Conservation (phyloP, 2,888 invertebrate genomes). For the Neoitamus cyanurus region DNA sequence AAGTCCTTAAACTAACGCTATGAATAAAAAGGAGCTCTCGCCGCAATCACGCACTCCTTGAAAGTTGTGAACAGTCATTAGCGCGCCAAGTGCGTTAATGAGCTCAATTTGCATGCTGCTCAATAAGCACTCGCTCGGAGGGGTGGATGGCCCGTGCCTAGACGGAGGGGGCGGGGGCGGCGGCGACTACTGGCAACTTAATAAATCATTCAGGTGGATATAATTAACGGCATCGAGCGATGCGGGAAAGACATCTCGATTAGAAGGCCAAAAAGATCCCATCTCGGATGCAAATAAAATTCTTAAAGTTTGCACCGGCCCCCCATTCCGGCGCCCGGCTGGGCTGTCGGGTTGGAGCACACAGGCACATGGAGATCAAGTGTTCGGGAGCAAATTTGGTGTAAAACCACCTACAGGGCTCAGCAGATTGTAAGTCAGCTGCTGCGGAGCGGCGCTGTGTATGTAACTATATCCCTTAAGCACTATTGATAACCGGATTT, state of each 20-base stretch:
- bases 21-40: background rate
- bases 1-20: background rate
- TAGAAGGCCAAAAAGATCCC: constrained; percentile 21
- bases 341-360: background rate
- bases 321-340: background rate
- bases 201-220: constrained; percentile 35
- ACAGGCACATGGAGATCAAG: background rate
- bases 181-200: background rate
- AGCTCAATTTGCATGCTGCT: constrained; percentile 37
- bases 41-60: background rate
- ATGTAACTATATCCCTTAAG: constrained; percentile 50
- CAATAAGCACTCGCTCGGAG: background rate
- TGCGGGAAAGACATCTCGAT: constrained; percentile 25
- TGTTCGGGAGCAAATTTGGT: constrained; percentile 19
- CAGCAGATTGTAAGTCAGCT: constrained; percentile 41
- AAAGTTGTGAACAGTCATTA: constrained; percentile 7
- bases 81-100: constrained; percentile 26
- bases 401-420: constrained; percentile 15
- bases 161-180: background rate
- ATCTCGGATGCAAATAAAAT: constrained; percentile 39
- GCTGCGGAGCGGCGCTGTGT: constrained; percentile 2
- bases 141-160: background rate
- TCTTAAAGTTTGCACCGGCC: constrained; percentile 24
- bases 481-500: constrained; percentile 52
- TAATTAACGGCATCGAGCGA: constrained; percentile 34